These are phyloP conservation scores for Sarcophaga bullata DNA, from an alignment of 1,140 invertebrate genomes.

Conservation along the genomic window DNA sequence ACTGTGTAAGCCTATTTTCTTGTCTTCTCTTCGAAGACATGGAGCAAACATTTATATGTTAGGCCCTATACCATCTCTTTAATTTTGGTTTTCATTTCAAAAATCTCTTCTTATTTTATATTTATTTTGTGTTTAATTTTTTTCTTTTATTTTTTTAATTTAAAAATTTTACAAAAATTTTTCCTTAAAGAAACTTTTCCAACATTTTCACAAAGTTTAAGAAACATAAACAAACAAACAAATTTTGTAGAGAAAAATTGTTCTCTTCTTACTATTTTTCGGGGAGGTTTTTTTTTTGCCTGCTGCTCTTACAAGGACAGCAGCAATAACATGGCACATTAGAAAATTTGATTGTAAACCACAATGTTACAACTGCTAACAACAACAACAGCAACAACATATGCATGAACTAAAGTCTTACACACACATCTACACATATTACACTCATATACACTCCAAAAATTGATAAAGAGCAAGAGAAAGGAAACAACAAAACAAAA, in stretches of 20 bases:
- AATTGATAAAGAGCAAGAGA: background rate
- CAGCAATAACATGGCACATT: constrained; percentile 31
- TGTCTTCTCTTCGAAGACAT: no score
- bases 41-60: no score
- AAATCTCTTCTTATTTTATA: no score
- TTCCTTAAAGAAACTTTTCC: background rate
- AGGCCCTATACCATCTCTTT: no score
- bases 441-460: background rate
- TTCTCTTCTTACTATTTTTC: background rate
- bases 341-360: constrained; percentile 28
- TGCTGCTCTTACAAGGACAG: background rate
- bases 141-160: no score
- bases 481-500: background rate
- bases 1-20: no score
- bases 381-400: background rate
- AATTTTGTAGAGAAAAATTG: background rate
- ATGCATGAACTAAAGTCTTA: background rate
- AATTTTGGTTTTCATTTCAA: no score
- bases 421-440: background rate
- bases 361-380: constrained; percentile 27
- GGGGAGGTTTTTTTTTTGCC: no score
- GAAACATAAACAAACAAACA: background rate
- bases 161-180: background rate
- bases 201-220: background rate
- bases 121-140: no score